A percentile compares a stretch with the other conserved stretches of the same genome.
Conservation (phyloP, 1,140 invertebrate genomes). For the Saccostrea glomerata region DNA sequence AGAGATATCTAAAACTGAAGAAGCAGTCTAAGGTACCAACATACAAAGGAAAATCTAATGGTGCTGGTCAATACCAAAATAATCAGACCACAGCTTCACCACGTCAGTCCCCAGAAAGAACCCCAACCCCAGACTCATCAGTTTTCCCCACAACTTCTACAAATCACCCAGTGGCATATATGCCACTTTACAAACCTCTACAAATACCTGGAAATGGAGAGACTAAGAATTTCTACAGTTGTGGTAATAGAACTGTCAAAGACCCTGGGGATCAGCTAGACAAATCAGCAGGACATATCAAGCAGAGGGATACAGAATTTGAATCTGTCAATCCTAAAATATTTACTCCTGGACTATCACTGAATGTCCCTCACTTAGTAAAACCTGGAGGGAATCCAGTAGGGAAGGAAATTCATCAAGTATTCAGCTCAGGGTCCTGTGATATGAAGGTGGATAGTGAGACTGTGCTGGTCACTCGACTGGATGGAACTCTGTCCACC, state of each 20-base stretch:
- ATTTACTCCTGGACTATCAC: conserved; percentile 1
- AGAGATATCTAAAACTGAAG: conserved; percentile 73
- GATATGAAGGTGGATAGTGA: conserved; percentile 74
- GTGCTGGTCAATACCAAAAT: not conserved
- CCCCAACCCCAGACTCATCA: not conserved
- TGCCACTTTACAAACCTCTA: not conserved
- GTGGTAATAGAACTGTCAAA: conserved; percentile 39
- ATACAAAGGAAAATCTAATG: not conserved
- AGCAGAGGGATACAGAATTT: conserved; percentile 36
- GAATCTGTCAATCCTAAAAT: conserved; percentile 37
- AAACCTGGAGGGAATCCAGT: conserved; percentile 51
- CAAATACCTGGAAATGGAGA: not conserved
- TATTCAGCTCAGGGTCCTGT: conserved; percentile 42
- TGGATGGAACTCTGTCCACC: conserved; percentile 77
- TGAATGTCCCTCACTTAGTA: conserved; percentile 21
- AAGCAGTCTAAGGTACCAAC: conserved; percentile 54
- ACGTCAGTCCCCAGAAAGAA: not conserved
- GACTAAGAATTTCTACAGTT: conserved; percentile 37
- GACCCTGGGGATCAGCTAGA: conserved; percentile 47
- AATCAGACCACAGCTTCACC: not conserved
- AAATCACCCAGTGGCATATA: not conserved
- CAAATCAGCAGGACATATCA: conserved; percentile 51
- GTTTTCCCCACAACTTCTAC: not conserved
- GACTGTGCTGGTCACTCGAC: conserved; percentile 76
- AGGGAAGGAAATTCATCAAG: conserved; percentile 49